These are phyloP conservation scores for Psylliodes chrysocephalus DNA, from an alignment of 2,888 invertebrate genomes.

Conservation along the genomic window DNA sequence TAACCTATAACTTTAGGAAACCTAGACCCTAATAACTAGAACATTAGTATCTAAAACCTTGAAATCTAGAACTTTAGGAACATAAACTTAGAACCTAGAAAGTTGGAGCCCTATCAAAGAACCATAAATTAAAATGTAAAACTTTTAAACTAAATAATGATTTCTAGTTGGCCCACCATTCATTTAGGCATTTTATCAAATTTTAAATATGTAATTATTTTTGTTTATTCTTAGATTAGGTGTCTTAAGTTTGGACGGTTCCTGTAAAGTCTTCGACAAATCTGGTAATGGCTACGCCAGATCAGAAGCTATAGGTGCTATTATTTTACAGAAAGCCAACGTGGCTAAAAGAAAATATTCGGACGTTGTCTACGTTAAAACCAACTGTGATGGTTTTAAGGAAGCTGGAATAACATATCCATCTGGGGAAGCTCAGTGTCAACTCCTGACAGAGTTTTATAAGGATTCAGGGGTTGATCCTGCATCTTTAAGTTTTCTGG, in stretches of 20 bases:
- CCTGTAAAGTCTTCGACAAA: conserved; percentile 91
- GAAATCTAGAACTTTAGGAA: too few species aligned
- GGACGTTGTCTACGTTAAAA: conserved; percentile 60
- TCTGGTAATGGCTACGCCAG: conserved; percentile 84
- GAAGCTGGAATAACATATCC: conserved; percentile 62
- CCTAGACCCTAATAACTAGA: too few species aligned
- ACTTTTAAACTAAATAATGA: too few species aligned
- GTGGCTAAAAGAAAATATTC: conserved; percentile 67
- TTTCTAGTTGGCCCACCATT: too few species aligned
- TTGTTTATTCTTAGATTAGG: conserved; percentile 74
- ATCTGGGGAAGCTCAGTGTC: conserved; percentile 68
- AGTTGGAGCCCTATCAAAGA: too few species aligned
- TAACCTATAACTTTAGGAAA: too few species aligned
- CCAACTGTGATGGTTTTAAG: conserved; percentile 61
- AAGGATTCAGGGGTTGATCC: conserved; percentile 78
- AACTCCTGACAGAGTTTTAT: conserved; percentile 73
- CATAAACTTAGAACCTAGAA: too few species aligned
- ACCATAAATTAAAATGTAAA: too few species aligned
- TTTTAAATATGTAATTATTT: too few species aligned
- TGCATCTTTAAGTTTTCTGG: conserved; percentile 77
- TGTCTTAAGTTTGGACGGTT: conserved; percentile 84
- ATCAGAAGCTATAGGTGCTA: conserved; percentile 79
- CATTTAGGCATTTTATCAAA: too few species aligned
- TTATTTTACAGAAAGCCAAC: conserved; percentile 76
- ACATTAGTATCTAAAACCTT: too few species aligned